These are phyloP conservation scores for Lycia hirtaria DNA, from an alignment of 2,888 invertebrate species.

Conservation along the genomic window DNA sequence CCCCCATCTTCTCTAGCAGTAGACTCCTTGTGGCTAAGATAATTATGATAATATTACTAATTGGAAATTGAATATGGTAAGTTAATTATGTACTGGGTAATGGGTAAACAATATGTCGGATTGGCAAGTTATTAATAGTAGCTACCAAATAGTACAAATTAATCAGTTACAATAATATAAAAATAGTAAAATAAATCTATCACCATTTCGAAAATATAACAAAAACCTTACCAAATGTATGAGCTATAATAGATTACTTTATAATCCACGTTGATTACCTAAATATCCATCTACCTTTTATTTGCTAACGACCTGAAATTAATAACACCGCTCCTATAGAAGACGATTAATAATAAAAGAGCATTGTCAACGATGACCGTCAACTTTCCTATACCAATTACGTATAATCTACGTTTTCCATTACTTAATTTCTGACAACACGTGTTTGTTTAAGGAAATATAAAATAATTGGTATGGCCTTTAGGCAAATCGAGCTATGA, in stretches of 20 bases:
- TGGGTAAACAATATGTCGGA: too few relatives aligned
- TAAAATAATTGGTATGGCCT: too few relatives aligned
- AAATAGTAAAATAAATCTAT: neutral
- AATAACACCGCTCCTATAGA: slow-evolving; percentile 4
- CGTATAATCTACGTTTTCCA: neutral
- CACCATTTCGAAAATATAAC: neutral
- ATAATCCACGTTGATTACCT: neutral
- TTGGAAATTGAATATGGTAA: too few relatives aligned
- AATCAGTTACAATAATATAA: neutral
- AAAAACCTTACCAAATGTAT: neutral
- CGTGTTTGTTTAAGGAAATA: too few relatives aligned
- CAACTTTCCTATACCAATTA: slow-evolving; percentile 1
- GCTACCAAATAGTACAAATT: too few relatives aligned
- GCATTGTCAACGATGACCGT: slow-evolving; percentile 9
- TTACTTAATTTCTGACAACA: slow-evolving; percentile 8
- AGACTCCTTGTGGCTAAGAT: too few relatives aligned
- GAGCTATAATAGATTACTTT: neutral
- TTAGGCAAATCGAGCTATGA: too few relatives aligned
- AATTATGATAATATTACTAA: too few relatives aligned
- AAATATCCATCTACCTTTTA: neutral
- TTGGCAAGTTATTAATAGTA: too few relatives aligned
- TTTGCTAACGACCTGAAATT: slow-evolving; percentile 8
- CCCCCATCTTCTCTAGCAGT: too few relatives aligned
- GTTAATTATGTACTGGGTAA: too few relatives aligned
- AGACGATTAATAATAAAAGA: slow-evolving; percentile 8